Base-by-base conservation (phyloP, 2,888 invertebrate genomes). In the Melipona bicolor region DNA sequence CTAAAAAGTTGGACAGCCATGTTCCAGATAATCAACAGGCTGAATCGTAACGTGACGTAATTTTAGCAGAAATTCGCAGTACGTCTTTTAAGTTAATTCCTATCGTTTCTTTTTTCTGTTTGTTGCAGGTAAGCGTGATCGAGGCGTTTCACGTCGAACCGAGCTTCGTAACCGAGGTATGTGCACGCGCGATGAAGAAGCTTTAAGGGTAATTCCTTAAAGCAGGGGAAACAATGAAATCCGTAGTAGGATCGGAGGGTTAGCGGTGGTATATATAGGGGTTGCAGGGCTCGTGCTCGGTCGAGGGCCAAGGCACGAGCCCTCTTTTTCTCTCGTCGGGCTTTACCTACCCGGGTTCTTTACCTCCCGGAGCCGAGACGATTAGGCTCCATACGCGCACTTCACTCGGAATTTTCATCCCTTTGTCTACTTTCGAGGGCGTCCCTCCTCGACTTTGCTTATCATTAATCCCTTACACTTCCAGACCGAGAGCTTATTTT, bases 121-220 rank as follows among this genome's bases (percentile, higher is more conserved):
- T 89, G 90, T 91, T 91, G 56, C 88, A 91, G 91, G 90, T 91
- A 85, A 90, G 91, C 77, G 59, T 69, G 54, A 76, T 73, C 52
- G 52, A 43, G 54, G 49, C 72, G 19, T 77, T 77, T 79, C 67
- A 67, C 72, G 50, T 61, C 21, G 56, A 49, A 49, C 50, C 24
- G 74, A 81, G 71, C 73, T 75, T 69, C 36, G 19, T 17, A 19
- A 65, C 61, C 56, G 69, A 83, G 83, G 65, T 80, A 82, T 67
- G 79, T 32, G 77, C 77, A 79, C 79, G 64, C 65, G 67, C 85
- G 80, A 64, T 36, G 76, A 64, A 80, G 81, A 76, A 85, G 87
- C 83, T 87, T 89, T 80, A 70, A 84, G 85, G 83, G 85, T 86
- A 89, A 86, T 87, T 85, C 83, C 71, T 32, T 32, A 32, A 32